These are phyloP conservation scores for Zootoca vivipara DNA, from an alignment of 2,113 vertebrate species.

Conservation along the genomic window DNA sequence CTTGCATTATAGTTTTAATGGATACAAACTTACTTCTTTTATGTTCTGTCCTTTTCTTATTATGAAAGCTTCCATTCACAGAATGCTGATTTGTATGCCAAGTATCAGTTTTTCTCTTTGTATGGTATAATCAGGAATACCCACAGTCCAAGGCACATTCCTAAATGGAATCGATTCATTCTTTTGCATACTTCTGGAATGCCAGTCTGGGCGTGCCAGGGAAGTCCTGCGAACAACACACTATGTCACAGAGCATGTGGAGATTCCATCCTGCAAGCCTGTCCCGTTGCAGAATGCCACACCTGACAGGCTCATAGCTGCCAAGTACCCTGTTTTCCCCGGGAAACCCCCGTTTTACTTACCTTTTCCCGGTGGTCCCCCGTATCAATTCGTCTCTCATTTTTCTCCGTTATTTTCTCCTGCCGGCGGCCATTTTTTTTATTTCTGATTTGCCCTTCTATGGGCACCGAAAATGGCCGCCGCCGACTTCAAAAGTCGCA, in stretches of 20 bases:
- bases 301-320: too few species aligned
- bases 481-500: too few species aligned
- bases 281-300: background rate
- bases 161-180: conserved; percentile 26
- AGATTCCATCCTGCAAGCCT: too few species aligned
- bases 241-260: background rate
- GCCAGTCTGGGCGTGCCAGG: background rate
- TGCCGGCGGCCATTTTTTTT: too few species aligned
- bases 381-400: too few species aligned
- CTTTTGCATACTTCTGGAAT: conserved; percentile 20
- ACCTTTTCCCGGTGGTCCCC: too few species aligned
- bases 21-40: background rate
- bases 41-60: background rate
- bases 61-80: background rate
- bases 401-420: too few species aligned
- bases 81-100: background rate
- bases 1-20: background rate
- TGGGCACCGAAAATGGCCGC: too few species aligned
- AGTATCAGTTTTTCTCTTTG: conserved; percentile 13
- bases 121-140: background rate
- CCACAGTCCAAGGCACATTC: conserved; percentile 5
- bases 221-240: background rate
- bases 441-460: too few species aligned
- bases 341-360: too few species aligned
- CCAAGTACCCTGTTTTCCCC: too few species aligned